phyloP scores from a whole-genome alignment of 2,888 invertebrate species.

The Pheosia tremula region DNA sequence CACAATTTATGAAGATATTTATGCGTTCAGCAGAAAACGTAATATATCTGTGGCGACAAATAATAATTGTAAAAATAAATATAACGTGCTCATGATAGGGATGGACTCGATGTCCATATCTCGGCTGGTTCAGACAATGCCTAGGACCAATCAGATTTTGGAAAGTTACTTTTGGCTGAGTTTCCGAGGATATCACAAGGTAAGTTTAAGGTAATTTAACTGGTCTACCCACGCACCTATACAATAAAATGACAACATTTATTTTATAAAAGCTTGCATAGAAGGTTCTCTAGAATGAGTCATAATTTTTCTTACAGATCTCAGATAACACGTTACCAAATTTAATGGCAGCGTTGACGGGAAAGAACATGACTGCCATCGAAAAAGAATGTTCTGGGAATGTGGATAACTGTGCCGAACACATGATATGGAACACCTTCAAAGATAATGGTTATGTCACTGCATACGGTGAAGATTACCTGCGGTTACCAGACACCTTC shows the following conservation, averaged over 20 bases:
- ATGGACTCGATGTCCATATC: constrained; percentile 94
- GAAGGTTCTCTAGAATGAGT: too few species aligned
- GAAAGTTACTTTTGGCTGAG: constrained; percentile 88
- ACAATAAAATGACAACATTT: too few species aligned
- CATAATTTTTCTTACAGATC: constrained; percentile 76
- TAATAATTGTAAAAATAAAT: constrained; percentile 49
- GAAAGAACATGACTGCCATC: constrained; percentile 82
- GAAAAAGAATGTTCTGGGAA: constrained; percentile 77
- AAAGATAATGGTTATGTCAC: constrained; percentile 89
- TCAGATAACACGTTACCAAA: constrained; percentile 97
- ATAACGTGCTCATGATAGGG: constrained; percentile 90
- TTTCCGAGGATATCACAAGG: constrained; percentile 90
- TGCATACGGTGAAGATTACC: constrained; percentile 91
- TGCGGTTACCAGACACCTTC: constrained; percentile 88
- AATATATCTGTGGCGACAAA: constrained; percentile 46
- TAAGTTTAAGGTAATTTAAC: constrained; percentile 35
- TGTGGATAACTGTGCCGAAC: constrained; percentile 87
- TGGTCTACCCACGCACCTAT: too few species aligned
- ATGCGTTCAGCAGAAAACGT: constrained; percentile 74
- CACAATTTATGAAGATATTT: constrained; percentile 70
- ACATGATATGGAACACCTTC: constrained; percentile 92
- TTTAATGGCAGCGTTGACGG: constrained; percentile 92
- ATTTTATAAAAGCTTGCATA: too few species aligned
- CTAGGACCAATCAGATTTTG: constrained; percentile 87
- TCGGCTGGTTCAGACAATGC: constrained; percentile 91